Conservation (phyloP, 92 coral and sea anemone genomes). For the Epizoanthus stellaris region DNA sequence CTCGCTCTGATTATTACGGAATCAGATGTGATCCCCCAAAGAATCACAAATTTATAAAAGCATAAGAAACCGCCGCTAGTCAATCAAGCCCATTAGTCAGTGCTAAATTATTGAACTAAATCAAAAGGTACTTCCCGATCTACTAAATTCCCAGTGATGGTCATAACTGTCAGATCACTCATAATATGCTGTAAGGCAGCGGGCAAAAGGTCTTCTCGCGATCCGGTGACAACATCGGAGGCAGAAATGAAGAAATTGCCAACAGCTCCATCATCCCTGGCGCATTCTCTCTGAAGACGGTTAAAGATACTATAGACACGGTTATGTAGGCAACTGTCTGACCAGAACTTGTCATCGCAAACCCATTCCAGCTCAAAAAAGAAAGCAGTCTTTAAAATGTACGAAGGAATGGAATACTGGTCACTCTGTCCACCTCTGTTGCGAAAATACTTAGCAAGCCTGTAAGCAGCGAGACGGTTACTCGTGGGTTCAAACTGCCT, state of each 20-base stretch:
- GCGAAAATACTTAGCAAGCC: conserved; percentile 47
- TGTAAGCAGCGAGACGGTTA: conserved; percentile 47
- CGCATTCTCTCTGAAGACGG: conserved; percentile 26
- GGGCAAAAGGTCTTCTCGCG: conserved; percentile 25
- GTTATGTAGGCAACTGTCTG: neutral
- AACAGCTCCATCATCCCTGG: conserved; percentile 14
- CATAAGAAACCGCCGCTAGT: too few relatives aligned
- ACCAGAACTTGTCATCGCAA: conserved; percentile 37
- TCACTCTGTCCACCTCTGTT: conserved; percentile 20
- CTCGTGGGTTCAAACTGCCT: conserved; percentile 11
- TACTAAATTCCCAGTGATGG: neutral
- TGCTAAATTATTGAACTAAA: too few relatives aligned
- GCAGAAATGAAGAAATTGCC: conserved; percentile 43
- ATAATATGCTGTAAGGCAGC: conserved; percentile 27
- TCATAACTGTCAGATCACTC: neutral
- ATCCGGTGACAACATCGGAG: conserved; percentile 5
- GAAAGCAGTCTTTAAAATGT: conserved; percentile 48
- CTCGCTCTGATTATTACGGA: too few relatives aligned
- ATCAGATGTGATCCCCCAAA: too few relatives aligned
- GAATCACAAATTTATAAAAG: too few relatives aligned
- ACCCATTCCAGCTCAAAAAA: conserved; percentile 42
- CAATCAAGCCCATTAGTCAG: too few relatives aligned
- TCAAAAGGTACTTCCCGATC: neutral
- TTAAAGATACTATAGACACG: conserved; percentile 38
- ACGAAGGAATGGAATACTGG: conserved; percentile 7